These are phyloP conservation scores for Napeogenes sylphis DNA, from an alignment of 2,888 invertebrate genomes.

Conservation along the genomic window DNA sequence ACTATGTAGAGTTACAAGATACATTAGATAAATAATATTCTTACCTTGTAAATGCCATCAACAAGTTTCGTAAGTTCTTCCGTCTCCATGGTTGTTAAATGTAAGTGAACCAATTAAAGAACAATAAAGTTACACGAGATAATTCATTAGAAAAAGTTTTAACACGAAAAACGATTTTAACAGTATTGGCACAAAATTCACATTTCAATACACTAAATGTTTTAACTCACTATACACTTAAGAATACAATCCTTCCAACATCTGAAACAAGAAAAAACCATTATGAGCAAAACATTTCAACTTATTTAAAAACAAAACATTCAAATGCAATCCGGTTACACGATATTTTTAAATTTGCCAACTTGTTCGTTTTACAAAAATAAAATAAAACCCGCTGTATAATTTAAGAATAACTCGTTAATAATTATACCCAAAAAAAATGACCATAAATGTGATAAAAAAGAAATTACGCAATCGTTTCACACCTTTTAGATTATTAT, in stretches of 20 bases:
- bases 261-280: constrained; percentile 69
- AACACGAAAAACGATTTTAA: constrained; percentile 58
- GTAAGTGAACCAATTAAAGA: constrained; percentile 51
- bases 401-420: not conserved
- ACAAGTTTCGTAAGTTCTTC: constrained; percentile 94
- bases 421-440: constrained; percentile 3
- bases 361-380: not conserved
- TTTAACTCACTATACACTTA: constrained; percentile 54
- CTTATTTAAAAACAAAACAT: not conserved
- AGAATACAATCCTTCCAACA: constrained; percentile 62
- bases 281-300: constrained; percentile 27
- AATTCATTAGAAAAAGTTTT: constrained; percentile 63
- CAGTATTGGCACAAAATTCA: constrained; percentile 68
- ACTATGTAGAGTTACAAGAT: constrained; percentile 8
- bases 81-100: constrained; percentile 83
- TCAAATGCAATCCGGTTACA: not conserved
- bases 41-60: constrained; percentile 94
- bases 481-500: constrained; percentile 38
- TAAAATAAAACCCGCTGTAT: not conserved
- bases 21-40: constrained; percentile 30
- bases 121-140: constrained; percentile 60
- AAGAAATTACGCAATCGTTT: constrained; percentile 10
- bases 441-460: not conserved
- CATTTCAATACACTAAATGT: constrained; percentile 63
- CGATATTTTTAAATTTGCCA: not conserved